Evolutionary conservation across 2,888 invertebrate species (phyloP).

Genomic region (Hyposoter dolosus): DNA sequence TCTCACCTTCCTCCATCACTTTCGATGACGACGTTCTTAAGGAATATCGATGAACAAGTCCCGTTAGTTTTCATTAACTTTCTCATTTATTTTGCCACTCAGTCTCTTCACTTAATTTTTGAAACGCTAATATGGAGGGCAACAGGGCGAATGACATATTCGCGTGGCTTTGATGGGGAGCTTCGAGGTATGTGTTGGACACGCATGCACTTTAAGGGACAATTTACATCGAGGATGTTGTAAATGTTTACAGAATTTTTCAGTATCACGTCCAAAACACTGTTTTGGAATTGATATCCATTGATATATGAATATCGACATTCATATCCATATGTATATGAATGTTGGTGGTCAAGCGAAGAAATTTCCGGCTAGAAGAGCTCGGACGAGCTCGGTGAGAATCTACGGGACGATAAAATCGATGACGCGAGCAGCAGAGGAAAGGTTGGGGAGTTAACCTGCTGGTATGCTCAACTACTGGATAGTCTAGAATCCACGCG

Average conservation of each 20-base stretch:
- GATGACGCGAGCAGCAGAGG: slow-evolving; percentile 36
- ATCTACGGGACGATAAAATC: slow-evolving; percentile 56
- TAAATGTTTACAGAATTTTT: background rate
- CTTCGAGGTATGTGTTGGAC: background rate
- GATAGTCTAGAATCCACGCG: slow-evolving; percentile 53
- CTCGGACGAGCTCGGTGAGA: slow-evolving; percentile 4
- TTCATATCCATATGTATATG: background rate
- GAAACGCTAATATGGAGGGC: too few species aligned
- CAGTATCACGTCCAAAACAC: background rate
- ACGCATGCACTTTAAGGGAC: background rate
- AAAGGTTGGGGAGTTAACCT: slow-evolving; percentile 26
- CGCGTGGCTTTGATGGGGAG: too few species aligned
- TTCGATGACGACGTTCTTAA: slow-evolving; percentile 5
- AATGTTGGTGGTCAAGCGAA: slow-evolving; percentile 37
- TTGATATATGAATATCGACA: background rate
- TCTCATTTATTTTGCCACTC: background rate
- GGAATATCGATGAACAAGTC: background rate
- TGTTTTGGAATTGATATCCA: background rate
- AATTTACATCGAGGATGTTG: background rate
- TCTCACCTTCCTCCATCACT: background rate
- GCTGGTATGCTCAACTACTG: slow-evolving; percentile 44
- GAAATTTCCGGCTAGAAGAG: slow-evolving; percentile 46
- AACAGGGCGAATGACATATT: too few species aligned
- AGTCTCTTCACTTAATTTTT: too few species aligned
- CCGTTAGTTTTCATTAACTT: background rate